Base-by-base conservation (phyloP, 2,888 invertebrate genomes). In the Lypha dubia region DNA sequence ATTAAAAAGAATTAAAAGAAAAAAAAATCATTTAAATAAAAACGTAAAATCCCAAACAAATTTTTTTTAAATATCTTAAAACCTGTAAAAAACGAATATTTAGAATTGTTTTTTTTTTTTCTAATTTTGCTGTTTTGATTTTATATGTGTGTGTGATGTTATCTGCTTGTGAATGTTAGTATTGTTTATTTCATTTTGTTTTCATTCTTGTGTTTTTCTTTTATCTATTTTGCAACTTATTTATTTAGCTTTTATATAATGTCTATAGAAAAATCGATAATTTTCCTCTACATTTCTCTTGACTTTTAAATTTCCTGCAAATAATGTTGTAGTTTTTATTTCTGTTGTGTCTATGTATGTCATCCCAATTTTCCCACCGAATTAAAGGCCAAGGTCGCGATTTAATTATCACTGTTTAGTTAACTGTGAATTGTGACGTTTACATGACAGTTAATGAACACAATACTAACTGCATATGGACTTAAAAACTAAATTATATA, bases 361-460 rank as follows among this genome's bases (percentile, higher is more conserved):
- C 41, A 28, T 22, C 28, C 49, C n/a, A 22, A 0, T 67, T 49
- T 28, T 53, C 44, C 6, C 83, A 46, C 68, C 44, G 46, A 32
- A 17, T 51, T 75, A 62, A 76, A 80, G 80, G 84, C 70, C 81
- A 84, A 84, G 84, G 84, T 74, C 74, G 56, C 22, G 41, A 44
- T 44, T 80, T 84, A 32, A 73, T 68, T 74, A 74, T 32, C 22
- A n/a, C 20, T 38, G 8, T 46, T 15, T 67, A 38, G 5, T 9
- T 76, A 67, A 76, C 63, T 24, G 77, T 51, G 60, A 51, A 49
- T 76, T 82, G 68, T 49, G 41, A 38, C 63, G 65, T 70, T 65
- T 46, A 51, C 6, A 7, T 49, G 68, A 28, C 41, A 63, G 15
- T 49, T 32, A 22, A 17, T 56, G 46, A 20, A n/a, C 3, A 24